phyloP scores from a whole-genome alignment of 92 coral and sea anemone species.

The Virgularia gustaviana region DNA sequence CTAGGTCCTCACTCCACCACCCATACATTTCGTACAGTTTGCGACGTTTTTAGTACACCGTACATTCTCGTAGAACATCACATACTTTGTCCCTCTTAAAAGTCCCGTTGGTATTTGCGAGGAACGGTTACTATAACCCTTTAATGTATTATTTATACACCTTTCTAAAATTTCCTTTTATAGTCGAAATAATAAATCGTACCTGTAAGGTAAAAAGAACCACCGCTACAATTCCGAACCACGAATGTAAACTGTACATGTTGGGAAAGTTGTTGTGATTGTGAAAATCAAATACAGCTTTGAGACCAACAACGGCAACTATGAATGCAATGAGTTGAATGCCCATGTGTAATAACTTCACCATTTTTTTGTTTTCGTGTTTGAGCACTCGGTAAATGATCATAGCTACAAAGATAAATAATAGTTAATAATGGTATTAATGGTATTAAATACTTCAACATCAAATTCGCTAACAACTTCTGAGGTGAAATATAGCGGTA shows the following conservation, averaged over 20 bases:
- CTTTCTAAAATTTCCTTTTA: too few species aligned
- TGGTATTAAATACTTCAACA: not conserved
- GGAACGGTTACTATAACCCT: too few species aligned
- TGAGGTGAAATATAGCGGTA: not conserved
- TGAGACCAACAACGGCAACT: conserved; percentile 69
- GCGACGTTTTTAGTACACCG: too few species aligned
- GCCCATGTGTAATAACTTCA: conserved; percentile 79
- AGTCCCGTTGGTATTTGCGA: too few species aligned
- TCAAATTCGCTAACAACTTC: not conserved
- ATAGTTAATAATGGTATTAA: not conserved
- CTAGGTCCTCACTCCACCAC: too few species aligned
- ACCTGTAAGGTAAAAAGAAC: conserved; percentile 80
- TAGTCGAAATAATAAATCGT: too few species aligned
- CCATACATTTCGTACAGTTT: too few species aligned
- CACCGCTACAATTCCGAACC: conserved; percentile 69
- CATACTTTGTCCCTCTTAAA: too few species aligned
- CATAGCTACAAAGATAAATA: conserved; percentile 61
- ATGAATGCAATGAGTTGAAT: conserved; percentile 74
- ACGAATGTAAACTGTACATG: conserved; percentile 83
- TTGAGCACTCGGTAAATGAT: conserved; percentile 87
- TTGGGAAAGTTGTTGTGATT: conserved; percentile 59
- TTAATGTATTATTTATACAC: too few species aligned
- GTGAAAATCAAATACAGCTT: conserved; percentile 92
- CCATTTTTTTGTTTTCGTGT: conserved; percentile 66
- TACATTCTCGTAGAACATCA: too few species aligned